phyloP scores from a whole-genome alignment of 2,113 vertebrate genomes.

The Myocastor coypus region DNA sequence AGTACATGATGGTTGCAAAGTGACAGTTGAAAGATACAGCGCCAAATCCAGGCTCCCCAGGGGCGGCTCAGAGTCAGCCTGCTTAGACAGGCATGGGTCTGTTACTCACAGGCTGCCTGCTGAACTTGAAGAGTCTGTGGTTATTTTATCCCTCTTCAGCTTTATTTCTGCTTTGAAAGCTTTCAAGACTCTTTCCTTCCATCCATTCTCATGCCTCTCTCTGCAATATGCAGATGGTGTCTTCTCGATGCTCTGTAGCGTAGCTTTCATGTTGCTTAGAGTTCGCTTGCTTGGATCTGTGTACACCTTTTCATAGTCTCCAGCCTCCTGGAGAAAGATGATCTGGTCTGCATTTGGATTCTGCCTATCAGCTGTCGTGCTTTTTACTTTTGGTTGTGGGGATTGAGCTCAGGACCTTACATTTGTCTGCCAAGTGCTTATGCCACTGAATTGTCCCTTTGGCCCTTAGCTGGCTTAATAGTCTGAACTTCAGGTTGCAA shows the following conservation, averaged over 20 bases:
- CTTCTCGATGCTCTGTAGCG: not conserved
- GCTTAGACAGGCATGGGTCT: not conserved
- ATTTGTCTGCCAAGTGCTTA: too few species aligned
- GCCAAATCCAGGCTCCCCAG: not conserved
- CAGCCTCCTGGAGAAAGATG: not conserved
- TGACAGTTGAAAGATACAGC: not conserved
- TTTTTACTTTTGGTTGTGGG: too few species aligned
- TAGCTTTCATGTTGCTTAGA: not conserved
- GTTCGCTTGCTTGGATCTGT: not conserved
- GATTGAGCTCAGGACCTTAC: too few species aligned
- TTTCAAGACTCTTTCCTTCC: not conserved
- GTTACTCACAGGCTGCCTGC: not conserved
- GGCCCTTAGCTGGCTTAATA: not conserved
- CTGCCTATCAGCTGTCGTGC: not conserved
- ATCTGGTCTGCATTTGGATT: not conserved
- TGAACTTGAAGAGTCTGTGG: not conserved
- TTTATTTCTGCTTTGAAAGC: not conserved
- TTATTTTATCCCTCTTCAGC: not conserved
- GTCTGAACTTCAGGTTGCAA: not conserved
- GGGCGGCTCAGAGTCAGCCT: not conserved
- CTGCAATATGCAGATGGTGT: not conserved
- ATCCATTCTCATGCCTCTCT: rapidly evolving
- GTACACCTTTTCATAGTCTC: not conserved
- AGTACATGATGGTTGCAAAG: not conserved
- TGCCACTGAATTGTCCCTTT: too few species aligned